Evolutionary conservation across 2,888 invertebrate species (phyloP), one percentile per base, ranked within the genome.

Genomic region (Sarcophaga subvicina): DNA sequence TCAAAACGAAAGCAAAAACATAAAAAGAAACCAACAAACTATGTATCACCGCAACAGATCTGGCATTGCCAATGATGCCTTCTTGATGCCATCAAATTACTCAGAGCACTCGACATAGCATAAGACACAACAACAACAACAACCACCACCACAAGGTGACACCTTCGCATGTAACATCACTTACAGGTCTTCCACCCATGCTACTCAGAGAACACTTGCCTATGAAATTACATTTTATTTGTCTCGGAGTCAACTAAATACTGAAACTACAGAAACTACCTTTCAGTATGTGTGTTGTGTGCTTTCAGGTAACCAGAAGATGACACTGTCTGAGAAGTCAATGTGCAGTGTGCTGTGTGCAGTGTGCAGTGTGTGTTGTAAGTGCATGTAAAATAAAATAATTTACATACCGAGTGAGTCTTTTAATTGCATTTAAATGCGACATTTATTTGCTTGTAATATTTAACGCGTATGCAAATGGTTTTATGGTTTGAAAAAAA

Each of bases 391-490:
- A 71, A 80, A 84, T 75, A 71, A 80, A 80, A 84, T 75, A 71
- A 80, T 80, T 80, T 84, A 71, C 84, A 80, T 76, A 76, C 75
- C 54, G 54, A 80, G 47, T 17, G 12, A 22, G 66, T 71, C 84
- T 76, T 84, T 91, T 92, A 92, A 92, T 92, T 92, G 92, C 92
- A 92, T 92, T 92, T 92, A 92, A 92, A 92, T 92, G 91, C 91
- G 91, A 92, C 92, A 91, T 92, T 92, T 92, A 92, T 92, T 92
- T 92, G 91, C 91, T 89, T 91, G 91, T 91, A 90, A 91, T 91
- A 92, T 92, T 83, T 92, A 91, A 91, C 91, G 91, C 89, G 89
- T 88, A 90, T 90, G 91, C 90, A 91, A 92, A 92, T 92, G 90
- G 90, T 91, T 91, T 90, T 89, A 90, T 89, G 88, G 86, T 82